Base-by-base conservation (phyloP, 2,888 invertebrate genomes). In the Barypeithes pellucidus region DNA sequence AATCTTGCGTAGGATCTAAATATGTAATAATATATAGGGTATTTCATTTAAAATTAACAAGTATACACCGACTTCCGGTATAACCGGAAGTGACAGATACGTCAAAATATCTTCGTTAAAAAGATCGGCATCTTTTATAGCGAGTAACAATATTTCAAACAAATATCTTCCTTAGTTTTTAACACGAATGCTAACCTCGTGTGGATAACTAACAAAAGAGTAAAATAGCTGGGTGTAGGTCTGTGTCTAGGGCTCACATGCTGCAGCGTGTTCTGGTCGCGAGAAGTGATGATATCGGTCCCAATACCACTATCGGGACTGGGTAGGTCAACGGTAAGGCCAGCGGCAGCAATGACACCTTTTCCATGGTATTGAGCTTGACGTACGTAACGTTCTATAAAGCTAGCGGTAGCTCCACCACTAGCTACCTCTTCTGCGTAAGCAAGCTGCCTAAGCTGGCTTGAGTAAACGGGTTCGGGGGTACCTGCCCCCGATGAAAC, bases 291-390 rank as follows among this genome's bases (percentile, higher is more conserved):
- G 80, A 96, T 95, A 84, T 96, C 95, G 43, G 96, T 95, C 77
- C 97, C 97, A 84, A 98, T 97, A 77, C 98, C 98, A 84, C 95
- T 95, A 88, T 98, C 98, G 29, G 97, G 96, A 81, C 96, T 96
- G 29, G 97, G 97, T 84, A 98, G 91, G 88, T 97, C 97, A 84
- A 96, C 96, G 63, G 96, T 95, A 80, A 96, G 91, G 50, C 95
- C 95, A 77, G 92, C 92, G 75, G 92, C 92, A 80, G 91, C 91
- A 83, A 94, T 90, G 84, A 92, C 89, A 83, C 92, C 89, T 88
- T 93, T 89, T 84, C 91, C 90, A 83, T 93, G 93, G 86, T 93
- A 93, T 65, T 86, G 87, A 59, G 85, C 84, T 71, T 76, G 76
- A 24, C 76, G 60, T 5, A 76, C 76, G 82, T 92, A 92, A 79